Percentiles rank a stretch among this genome's conserved stretches.
Conservation (phyloP, 2,888 invertebrate genomes). For the Lamellibrachia columna region DNA sequence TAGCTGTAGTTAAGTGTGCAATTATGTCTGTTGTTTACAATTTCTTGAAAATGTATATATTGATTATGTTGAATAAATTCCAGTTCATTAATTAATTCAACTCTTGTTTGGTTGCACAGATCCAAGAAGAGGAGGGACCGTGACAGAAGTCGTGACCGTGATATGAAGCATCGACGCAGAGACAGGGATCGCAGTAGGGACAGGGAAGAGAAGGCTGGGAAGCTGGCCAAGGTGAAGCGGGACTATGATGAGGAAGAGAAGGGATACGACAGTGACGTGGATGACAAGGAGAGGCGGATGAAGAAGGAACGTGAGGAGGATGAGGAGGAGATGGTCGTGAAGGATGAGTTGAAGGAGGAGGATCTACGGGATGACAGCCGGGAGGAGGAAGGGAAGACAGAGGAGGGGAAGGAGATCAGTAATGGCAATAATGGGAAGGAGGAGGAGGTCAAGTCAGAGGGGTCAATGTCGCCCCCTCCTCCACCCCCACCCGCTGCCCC, state of each 20-base stretch:
- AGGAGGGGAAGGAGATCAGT: not conserved
- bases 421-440: not conserved
- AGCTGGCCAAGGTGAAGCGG: slow-evolving; percentile 65
- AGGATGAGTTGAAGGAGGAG: not conserved
- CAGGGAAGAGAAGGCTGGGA: slow-evolving; percentile 13
- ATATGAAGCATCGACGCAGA: not conserved
- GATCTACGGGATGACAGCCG: not conserved
- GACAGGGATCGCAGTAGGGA: slow-evolving; percentile 17
- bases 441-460: not conserved
- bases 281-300: slow-evolving; percentile 17
- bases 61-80: too few relatives aligned
- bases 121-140: not conserved
- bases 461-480: not conserved
- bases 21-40: too few relatives aligned
- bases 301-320: not conserved
- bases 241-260: slow-evolving; percentile 71
- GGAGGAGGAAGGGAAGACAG: not conserved
- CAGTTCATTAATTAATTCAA: not conserved
- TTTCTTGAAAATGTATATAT: too few relatives aligned
- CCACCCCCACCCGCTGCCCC: not conserved
- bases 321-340: not conserved
- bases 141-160: slow-evolving; percentile 4
- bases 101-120: not conserved
- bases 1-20: too few relatives aligned
- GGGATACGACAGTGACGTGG: slow-evolving; percentile 65